Percentiles rank a stretch among this genome's conserved stretches.
Conservation (phyloP, 2,113 vertebrate genomes). For the Chinchilla lanigera region DNA sequence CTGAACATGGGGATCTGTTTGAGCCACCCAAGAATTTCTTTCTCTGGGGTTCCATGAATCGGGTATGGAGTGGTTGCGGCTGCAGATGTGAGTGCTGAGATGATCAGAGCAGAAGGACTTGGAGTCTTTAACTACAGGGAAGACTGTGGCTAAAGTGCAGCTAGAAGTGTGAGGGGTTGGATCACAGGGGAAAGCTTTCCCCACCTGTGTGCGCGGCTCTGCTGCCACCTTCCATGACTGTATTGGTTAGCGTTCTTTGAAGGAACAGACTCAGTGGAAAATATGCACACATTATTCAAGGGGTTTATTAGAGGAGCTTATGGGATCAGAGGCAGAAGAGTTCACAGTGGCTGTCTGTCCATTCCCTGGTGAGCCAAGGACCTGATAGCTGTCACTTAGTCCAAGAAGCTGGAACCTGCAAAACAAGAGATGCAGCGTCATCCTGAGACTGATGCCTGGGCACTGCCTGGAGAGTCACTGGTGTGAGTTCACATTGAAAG, state of each 20-base stretch:
- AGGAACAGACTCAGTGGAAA: neutral
- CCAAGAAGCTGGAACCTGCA: neutral
- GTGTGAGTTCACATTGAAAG: neutral
- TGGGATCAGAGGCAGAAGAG: neutral
- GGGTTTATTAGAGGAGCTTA: neutral
- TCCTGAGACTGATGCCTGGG: neutral
- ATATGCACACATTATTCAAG: neutral
- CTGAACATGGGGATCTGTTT: neutral
- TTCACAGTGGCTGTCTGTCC: neutral
- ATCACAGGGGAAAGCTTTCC: rapidly evolving
- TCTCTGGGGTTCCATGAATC: rapidly evolving
- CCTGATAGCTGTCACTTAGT: neutral
- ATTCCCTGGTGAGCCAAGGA: neutral
- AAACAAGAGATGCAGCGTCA: neutral
- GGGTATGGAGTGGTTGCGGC: rapidly evolving
- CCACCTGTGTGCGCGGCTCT: rapidly evolving
- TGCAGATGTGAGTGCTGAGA: neutral
- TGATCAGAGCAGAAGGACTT: neutral
- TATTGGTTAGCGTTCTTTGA: neutral
- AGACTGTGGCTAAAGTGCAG: neutral
- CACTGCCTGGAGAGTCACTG: neutral
- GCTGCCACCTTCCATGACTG: rapidly evolving
- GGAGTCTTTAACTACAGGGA: neutral
- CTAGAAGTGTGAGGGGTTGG: no score
- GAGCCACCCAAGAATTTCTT: neutral